phyloP scores from a whole-genome alignment of 1,140 invertebrate species.

The Trachymyrmex cornetzi region DNA sequence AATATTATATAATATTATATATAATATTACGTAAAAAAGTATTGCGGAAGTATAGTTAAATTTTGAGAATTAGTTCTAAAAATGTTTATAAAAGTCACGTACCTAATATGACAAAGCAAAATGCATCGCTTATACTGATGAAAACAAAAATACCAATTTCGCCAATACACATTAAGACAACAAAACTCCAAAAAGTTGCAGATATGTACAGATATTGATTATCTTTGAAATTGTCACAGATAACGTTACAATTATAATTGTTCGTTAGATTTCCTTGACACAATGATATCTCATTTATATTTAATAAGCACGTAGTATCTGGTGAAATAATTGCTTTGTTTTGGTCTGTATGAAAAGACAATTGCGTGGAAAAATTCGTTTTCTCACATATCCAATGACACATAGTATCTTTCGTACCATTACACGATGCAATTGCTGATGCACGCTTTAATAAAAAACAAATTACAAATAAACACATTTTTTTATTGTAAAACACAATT shows the following conservation, averaged over 20 bases:
- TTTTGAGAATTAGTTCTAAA: not conserved
- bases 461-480: conserved; percentile 17
- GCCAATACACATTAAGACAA: conserved; percentile 89
- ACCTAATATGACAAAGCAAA: conserved; percentile 89
- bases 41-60: not conserved
- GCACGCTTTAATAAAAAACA: conserved; percentile 58
- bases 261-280: conserved; percentile 33
- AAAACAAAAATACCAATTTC: conserved; percentile 92
- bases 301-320: conserved; percentile 72
- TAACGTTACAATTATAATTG: conserved; percentile 63
- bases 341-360: conserved; percentile 64
- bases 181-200: conserved; percentile 76
- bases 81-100: conserved; percentile 47
- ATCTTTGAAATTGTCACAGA: conserved; percentile 56
- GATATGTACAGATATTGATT: conserved; percentile 86
- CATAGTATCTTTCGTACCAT: conserved; percentile 32
- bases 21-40: not conserved
- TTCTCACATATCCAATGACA: conserved; percentile 76
- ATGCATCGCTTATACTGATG: conserved; percentile 92
- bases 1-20: too few species aligned
- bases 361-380: conserved; percentile 57
- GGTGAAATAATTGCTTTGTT: conserved; percentile 73
- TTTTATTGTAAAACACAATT: not conserved
- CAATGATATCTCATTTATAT: conserved; percentile 42
- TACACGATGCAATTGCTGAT: conserved; percentile 40